A percentile compares a stretch with the other conserved stretches of the same genome.
Conservation (phyloP, 2,888 invertebrate genomes). For the Trachelus tabidus region DNA sequence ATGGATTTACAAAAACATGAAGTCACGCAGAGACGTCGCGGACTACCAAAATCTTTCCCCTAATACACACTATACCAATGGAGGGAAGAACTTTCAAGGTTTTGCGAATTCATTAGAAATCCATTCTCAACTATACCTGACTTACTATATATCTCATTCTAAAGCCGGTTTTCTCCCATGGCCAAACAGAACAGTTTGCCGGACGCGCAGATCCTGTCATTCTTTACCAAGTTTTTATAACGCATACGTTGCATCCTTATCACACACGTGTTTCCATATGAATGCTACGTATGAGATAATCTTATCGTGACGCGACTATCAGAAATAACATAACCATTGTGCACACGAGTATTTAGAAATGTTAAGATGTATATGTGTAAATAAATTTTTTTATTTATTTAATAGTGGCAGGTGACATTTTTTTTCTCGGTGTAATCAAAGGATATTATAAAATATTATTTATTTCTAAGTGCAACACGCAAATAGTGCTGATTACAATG, state of each 20-base stretch:
- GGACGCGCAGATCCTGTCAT: not conserved
- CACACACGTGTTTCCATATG: not conserved
- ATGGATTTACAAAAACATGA: not conserved
- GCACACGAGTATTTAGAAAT: not conserved
- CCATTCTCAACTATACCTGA: not conserved
- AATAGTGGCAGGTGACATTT: not conserved
- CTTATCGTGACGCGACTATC: not conserved
- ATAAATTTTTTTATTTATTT: not conserved
- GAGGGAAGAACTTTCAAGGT: not conserved
- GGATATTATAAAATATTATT: not conserved
- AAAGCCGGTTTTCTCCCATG: not conserved
- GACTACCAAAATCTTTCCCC: not conserved
- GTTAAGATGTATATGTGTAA: not conserved
- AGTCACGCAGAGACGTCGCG: not conserved
- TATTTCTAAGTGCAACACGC: not conserved
- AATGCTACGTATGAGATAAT: not conserved
- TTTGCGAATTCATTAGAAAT: not conserved
- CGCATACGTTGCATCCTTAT: not conserved
- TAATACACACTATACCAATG: not conserved
- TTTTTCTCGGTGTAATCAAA: not conserved
- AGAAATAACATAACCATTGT: not conserved
- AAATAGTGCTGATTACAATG: not conserved
- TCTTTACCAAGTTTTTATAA: not conserved
- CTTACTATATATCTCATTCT: not conserved
- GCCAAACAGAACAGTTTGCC: not conserved